Evolutionary conservation across 2,113 vertebrate genomes (phyloP), one percentile per base, ranked within the genome.

Genomic region (Chlorocebus sabaeus): DNA sequence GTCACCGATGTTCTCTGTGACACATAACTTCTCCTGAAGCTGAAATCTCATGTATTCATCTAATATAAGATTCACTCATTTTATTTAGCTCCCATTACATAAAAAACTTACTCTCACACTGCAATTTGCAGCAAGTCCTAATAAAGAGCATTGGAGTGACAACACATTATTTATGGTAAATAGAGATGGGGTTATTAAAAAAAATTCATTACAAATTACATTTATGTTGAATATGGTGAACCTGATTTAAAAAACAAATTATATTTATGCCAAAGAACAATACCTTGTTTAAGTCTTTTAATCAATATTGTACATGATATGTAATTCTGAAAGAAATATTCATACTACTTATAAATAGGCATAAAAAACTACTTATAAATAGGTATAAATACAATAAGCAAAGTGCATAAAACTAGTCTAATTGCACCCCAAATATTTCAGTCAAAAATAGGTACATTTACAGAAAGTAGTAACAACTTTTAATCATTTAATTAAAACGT

Each of bases 311-410:
- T 48, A 64, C 89, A 27, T 88, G 67, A 50, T 61, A 18, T 84
- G 52, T 59, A 92, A 96, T 72, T 95, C 4, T 91, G 18, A 93
- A 95, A 30, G 16, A 83, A 92, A 76, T 93, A 86, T 78, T 68
- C 43, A 72, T 93, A 70, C 13, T 76, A 64, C 68, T 96, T 55
- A 55, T 55, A 55, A 55, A 55, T 7, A 55, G 52, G 52, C 52
- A 20, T 50, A 14, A 50, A 50, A 50, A 50, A 70, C 17, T 76
- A 64, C 68, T 96, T 55, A 55, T 55, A 20, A 55, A 55, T 20
- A 55, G 52, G 52, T 20, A 20, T 50, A 50, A 50, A 43, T 8
- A 84, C 43, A 90, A 90, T 94, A 89, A 95, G 32, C 13, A 89
- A 27, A 89, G 4, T 30, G 2, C 3, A 18, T 57, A 75, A 91